Evolutionary conservation across 1,140 invertebrate genomes (phyloP), one percentile per base, ranked within the genome.

Genomic region (Holcopasites calliopsidis): DNA sequence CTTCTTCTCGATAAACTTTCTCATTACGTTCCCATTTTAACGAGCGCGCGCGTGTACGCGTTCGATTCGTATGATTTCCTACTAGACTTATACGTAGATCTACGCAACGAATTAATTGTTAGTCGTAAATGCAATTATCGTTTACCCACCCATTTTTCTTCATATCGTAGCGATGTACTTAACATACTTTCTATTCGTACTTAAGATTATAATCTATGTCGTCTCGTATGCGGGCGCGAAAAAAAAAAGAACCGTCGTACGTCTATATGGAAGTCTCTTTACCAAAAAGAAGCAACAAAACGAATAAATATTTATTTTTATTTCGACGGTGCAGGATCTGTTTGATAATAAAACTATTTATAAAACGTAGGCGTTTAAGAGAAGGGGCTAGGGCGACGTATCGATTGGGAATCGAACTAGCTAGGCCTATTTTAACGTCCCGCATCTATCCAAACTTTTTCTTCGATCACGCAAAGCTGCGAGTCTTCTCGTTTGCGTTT

Each of bases 271-370:
- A 82, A 68, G 44, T n/a, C n/a, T 74, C 33, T 83, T 74, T 83
- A 82, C 64, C 69, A 75, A 83, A 82, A 55, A 42, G 3, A 42
- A 10, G 28, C n/a, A 38, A 23, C 55, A 42, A 40, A 72, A 73
- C 33, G 28, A 66, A 44, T n/a, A 23, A 84, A 78, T 84, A 84
- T 84, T 84, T 84, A 84, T 84, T 84, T 84, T 57, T 78, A 70
- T 66, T 84, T 58, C 28, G 55, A 60, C 61, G 62, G 69, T 76
- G 55, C 64, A 78, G 72, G 50, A 71, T 76, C 58, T 70, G 70
- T 75, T 70, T 73, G 66, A 83, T 58, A 57, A 64, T 76, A 68
- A 66, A 75, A 58, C 50, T 78, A 78, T 78, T 57, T 77, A 72
- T 82, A 75, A 4, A 61, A 66, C 58, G 65, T 55, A 75, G 64